Evolutionary conservation across 2,888 invertebrate genomes (phyloP), one percentile per base, ranked within the genome.

Genomic region (Cacoxenus indagator): DNA sequence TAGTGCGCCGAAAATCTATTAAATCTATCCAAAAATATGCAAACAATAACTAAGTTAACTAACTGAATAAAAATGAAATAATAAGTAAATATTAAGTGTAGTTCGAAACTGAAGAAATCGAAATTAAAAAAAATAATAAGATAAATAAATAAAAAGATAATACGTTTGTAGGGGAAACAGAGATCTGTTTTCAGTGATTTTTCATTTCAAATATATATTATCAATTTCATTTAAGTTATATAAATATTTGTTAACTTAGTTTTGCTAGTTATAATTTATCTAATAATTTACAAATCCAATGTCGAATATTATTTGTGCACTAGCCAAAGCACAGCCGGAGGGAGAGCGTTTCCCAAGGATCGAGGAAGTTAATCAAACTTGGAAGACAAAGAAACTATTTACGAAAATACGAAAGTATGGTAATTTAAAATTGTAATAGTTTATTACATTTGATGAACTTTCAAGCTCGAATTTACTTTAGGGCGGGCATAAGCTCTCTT

Each of bases 1-100:
- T 74, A 96, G 96, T 64, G 96, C 96, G 71, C 96, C 96, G 29
- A 94, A 95, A 88, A 95, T 95, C 88, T 94, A 93, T 85, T 94
- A 90, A 90, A 61, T 29, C 66, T 68, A 62, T 55, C 27, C 19
- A 19, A 68, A 68, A 68, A 9, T 22, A 4, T 65, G 68, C 27
- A 27, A 69, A 43, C 62, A 69, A 57, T 65, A 46, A 65, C 61
- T 37, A 19, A 71, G 48, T 37, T 17, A 75, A 72, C 71, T 76
- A 76, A 70, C 65, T 74, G 74, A 17, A 74, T 74, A 67, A 68
- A 54, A 24, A 55, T 43, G 37, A 64, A 37, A 37, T 37, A 14
- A 37, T 4, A 37, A 5, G 8, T 19, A 37, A 4, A 45, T n/a
- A n/a, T n/a, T 8, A 78, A 80, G 82, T 80, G 80, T 79, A 71